Percentiles rank a stretch among this genome's conserved stretches.
These are phyloP conservation scores for Omphaloscelis lunosa DNA, from an alignment of 2,888 invertebrate species.

Conservation along the genomic window DNA sequence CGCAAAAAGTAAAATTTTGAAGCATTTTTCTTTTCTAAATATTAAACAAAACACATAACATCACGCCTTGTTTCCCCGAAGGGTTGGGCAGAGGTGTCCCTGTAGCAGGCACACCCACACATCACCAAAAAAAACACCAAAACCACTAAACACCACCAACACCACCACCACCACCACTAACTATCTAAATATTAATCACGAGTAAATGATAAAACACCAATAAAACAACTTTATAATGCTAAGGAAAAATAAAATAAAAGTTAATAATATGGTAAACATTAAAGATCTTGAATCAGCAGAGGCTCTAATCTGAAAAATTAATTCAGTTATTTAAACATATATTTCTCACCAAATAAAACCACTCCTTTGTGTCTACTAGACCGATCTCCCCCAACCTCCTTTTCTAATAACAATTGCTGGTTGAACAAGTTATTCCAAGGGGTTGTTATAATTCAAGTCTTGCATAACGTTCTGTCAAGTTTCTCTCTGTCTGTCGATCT, in stretches of 20 bases:
- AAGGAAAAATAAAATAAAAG: background rate
- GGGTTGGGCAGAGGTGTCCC: no score
- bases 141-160: no score
- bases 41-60: no score
- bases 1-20: background rate
- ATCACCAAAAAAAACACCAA: no score
- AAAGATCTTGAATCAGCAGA: background rate
- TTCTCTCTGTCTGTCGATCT: constrained; percentile 41
- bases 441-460: constrained; percentile 41
- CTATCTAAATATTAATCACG: no score
- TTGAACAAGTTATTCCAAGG: constrained; percentile 45
- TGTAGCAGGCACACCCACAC: no score
- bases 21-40: background rate
- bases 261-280: background rate
- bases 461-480: constrained; percentile 38
- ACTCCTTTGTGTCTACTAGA: background rate
- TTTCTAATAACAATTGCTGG: constrained; percentile 42
- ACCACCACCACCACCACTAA: no score
- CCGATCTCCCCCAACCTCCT: constrained; percentile 16
- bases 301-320: background rate
- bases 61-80: no score
- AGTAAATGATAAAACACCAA: background rate
- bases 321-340: background rate
- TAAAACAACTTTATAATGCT: background rate
- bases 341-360: background rate